phyloP scores from a whole-genome alignment of 2,888 invertebrate species.

The Noctua pronuba region DNA sequence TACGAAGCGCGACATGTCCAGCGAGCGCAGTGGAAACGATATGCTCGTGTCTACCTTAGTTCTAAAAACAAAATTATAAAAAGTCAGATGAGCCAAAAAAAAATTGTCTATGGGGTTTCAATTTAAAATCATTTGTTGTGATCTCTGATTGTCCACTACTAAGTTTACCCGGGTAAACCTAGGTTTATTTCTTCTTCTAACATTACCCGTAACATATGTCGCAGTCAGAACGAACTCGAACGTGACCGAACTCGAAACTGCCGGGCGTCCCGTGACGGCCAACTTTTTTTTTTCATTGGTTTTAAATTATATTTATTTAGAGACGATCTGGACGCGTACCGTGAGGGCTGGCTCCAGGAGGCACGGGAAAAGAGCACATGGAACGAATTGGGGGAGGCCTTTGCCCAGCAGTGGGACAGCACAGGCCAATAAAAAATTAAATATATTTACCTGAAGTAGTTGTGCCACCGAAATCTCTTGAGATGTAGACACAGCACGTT shows the following conservation, averaged over 20 bases:
- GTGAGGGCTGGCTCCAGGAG: no score
- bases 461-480: slow-evolving; percentile 96
- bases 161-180: background rate
- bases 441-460: slow-evolving; percentile 91
- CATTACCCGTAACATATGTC: background rate
- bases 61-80: slow-evolving; percentile 69
- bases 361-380: no score
- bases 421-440: no score
- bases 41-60: slow-evolving; percentile 95
- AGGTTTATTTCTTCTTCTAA: background rate
- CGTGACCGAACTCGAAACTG: no score
- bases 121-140: background rate
- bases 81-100: background rate
- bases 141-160: background rate
- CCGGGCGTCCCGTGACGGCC: no score
- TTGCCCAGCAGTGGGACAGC: no score
- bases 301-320: no score
- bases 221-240: no score
- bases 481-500: slow-evolving; percentile 96
- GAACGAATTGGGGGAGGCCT: no score
- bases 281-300: background rate
- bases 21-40: slow-evolving; percentile 93
- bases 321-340: no score
- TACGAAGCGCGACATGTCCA: slow-evolving; percentile 95
- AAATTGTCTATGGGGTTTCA: background rate